These are phyloP conservation scores for Albula glossodonta DNA, from an alignment of 2,113 vertebrate species.

Conservation along the genomic window DNA sequence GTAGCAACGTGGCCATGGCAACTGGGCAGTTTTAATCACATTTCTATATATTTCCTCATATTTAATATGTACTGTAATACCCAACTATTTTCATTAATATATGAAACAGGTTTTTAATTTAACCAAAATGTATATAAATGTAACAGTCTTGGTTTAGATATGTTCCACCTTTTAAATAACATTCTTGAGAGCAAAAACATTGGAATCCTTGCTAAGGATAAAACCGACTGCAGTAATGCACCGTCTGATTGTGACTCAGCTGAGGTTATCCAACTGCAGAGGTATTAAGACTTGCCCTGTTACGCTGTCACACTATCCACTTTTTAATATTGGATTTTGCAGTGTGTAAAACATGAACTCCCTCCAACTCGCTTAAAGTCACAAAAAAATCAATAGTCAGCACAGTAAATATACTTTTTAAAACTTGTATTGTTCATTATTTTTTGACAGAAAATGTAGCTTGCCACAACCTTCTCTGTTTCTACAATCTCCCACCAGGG, in stretches of 20 bases:
- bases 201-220: no score
- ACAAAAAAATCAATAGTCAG: no score
- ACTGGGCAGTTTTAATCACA: conserved; percentile 27
- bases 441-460: not conserved
- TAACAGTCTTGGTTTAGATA: no score
- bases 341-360: no score
- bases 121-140: no score
- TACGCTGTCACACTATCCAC: not conserved
- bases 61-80: no score
- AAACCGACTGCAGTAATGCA: no score
- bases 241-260: not conserved
- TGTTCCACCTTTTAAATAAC: no score
- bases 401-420: not conserved
- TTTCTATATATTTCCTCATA: not conserved
- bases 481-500: no score
- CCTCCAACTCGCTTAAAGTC: not conserved
- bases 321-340: not conserved
- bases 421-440: not conserved
- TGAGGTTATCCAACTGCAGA: not conserved
- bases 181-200: no score
- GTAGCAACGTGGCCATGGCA: conserved; percentile 31
- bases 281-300: not conserved
- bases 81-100: no score
- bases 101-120: no score
- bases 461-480: not conserved